phyloP scores from a whole-genome alignment of 2,888 invertebrate species.

The Ichneumoninae sp. region DNA sequence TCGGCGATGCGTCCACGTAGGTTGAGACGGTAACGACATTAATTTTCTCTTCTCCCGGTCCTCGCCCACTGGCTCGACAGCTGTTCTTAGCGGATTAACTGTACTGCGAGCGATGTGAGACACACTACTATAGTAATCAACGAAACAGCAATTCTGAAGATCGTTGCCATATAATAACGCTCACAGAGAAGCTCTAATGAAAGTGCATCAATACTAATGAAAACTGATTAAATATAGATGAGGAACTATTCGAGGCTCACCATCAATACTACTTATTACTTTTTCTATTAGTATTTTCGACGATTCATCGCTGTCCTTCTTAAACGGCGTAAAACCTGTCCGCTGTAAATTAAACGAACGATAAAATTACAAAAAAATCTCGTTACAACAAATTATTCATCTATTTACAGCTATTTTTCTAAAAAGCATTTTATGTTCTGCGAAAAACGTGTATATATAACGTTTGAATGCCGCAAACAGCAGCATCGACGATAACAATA shows the following conservation, averaged over 20 bases:
- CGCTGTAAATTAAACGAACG: neutral
- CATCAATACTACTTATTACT: neutral
- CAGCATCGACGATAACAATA: neutral
- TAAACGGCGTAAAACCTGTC: neutral
- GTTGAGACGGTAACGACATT: conserved; percentile 4
- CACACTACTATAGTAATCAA: neutral
- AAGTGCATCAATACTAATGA: neutral
- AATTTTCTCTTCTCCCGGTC: neutral
- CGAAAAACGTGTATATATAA: too few species aligned
- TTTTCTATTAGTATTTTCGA: neutral
- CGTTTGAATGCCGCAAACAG: neutral
- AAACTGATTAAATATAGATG: conserved; percentile 2
- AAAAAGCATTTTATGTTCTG: too few species aligned
- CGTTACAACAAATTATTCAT: too few species aligned
- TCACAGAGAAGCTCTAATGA: conserved; percentile 2
- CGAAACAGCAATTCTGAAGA: conserved; percentile 9
- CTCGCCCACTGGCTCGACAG: conserved; percentile 24
- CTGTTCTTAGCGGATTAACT: conserved; percentile 17
- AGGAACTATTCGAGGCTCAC: neutral
- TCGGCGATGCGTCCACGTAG: neutral
- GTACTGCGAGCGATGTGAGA: conserved; percentile 8
- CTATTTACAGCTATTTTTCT: too few species aligned
- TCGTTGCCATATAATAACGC: neutral
- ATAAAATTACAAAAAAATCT: neutral
- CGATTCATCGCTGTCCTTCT: neutral